Percentiles rank a stretch among this genome's conserved stretches.
Evolutionary conservation across 2,113 vertebrate genomes (phyloP).

Genomic region (Lycocorax pyrrhopterus): DNA sequence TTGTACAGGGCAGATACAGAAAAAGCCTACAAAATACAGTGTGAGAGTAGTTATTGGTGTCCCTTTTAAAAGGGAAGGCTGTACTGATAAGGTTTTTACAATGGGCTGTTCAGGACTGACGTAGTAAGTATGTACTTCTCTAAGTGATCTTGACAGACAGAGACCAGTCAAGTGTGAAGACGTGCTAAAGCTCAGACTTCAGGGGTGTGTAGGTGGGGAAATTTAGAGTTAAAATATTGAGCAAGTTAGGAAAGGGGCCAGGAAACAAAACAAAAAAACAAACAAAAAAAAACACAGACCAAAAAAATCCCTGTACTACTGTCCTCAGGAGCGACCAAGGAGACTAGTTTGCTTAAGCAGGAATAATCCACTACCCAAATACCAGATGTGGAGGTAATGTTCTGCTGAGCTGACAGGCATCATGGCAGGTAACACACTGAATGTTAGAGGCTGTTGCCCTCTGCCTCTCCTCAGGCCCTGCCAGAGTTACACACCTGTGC

Average conservation of each 20-base stretch:
- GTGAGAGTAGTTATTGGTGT: not conserved
- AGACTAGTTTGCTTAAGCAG: not conserved
- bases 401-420: not conserved
- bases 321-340: not conserved
- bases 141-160: not conserved
- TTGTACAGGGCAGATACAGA: not conserved
- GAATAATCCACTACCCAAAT: not conserved
- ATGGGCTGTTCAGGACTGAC: not conserved
- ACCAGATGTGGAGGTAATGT: not conserved
- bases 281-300: not conserved
- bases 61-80: not conserved
- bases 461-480: not conserved
- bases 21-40: not conserved
- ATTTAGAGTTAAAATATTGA: not conserved
- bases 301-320: accelerated
- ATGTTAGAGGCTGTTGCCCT: not conserved
- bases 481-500: too few species aligned
- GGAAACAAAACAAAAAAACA: accelerated
- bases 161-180: not conserved
- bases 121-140: not conserved
- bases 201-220: not conserved
- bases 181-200: not conserved
- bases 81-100: not conserved
- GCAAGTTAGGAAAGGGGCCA: not conserved
- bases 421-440: not conserved